These are phyloP conservation scores for Synodontis membranacea DNA, from an alignment of 2,113 vertebrate species.

Conservation along the genomic window DNA sequence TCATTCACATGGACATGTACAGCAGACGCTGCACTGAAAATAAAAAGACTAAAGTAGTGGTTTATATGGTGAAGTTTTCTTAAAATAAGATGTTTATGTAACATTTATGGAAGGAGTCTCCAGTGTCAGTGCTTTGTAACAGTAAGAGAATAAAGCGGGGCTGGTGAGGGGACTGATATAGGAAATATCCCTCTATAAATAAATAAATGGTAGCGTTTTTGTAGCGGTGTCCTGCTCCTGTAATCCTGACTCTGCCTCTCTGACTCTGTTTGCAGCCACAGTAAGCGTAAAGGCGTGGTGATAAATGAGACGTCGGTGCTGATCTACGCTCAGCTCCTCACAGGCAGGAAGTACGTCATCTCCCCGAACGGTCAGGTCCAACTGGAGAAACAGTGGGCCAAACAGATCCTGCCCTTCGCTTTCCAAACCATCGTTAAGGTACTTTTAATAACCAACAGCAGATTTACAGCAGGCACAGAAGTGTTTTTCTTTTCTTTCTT, in stretches of 20 bases:
- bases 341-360: conserved; percentile 86
- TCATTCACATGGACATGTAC: neutral
- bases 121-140: neutral
- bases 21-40: too few relatives aligned
- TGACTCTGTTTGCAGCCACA: conserved; percentile 70
- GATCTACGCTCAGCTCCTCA: conserved; percentile 87
- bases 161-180: neutral
- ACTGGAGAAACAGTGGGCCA: conserved; percentile 96
- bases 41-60: neutral
- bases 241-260: neutral
- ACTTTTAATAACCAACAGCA: neutral
- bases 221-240: neutral
- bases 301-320: conserved; percentile 84
- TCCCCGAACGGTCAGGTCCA: conserved; percentile 84
- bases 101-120: neutral
- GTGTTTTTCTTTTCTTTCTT: neutral
- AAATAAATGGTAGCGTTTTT: neutral
- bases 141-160: too few relatives aligned
- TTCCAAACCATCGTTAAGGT: conserved; percentile 92
- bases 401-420: conserved; percentile 89
- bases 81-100: neutral
- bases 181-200: neutral
- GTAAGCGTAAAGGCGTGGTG: conserved; percentile 90
- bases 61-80: neutral
- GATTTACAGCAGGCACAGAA: neutral